Conservation (phyloP, 2,888 invertebrate species). For the Protophormia terraenovae region DNA sequence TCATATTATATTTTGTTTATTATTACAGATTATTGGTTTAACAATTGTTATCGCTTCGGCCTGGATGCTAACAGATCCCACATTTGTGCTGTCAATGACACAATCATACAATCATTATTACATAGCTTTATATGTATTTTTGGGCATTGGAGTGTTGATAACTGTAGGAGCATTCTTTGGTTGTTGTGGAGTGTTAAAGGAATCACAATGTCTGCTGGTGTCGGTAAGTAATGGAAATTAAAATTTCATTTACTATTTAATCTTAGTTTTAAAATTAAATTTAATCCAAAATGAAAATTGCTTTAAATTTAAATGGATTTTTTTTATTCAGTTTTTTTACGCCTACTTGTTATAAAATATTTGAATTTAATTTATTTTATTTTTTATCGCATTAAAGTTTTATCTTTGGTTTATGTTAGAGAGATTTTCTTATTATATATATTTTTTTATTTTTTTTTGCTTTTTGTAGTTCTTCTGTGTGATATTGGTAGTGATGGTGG, state of each 20-base stretch:
- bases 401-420: neutral
- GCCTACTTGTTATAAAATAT: neutral
- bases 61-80: slow-evolving; percentile 90
- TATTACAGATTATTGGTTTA: slow-evolving; percentile 88
- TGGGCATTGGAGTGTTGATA: slow-evolving; percentile 88
- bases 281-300: no score
- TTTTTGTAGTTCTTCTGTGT: slow-evolving; percentile 88
- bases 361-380: neutral
- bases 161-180: slow-evolving; percentile 90
- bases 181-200: slow-evolving; percentile 90
- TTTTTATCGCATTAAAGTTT: neutral
- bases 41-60: slow-evolving; percentile 86
- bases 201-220: slow-evolving; percentile 89
- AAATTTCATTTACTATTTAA: no score
- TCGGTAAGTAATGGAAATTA: slow-evolving; percentile 84
- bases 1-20: neutral
- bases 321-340: no score
- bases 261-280: no score
- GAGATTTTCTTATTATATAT: neutral
- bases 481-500: slow-evolving; percentile 88
- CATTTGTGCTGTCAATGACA: slow-evolving; percentile 87
- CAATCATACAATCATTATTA: slow-evolving; percentile 82
- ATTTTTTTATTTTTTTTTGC: slow-evolving; percentile 1
- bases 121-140: slow-evolving; percentile 87
- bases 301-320: no score